Base-by-base conservation (phyloP, 2,113 vertebrate genomes). In the Fulica atra region DNA sequence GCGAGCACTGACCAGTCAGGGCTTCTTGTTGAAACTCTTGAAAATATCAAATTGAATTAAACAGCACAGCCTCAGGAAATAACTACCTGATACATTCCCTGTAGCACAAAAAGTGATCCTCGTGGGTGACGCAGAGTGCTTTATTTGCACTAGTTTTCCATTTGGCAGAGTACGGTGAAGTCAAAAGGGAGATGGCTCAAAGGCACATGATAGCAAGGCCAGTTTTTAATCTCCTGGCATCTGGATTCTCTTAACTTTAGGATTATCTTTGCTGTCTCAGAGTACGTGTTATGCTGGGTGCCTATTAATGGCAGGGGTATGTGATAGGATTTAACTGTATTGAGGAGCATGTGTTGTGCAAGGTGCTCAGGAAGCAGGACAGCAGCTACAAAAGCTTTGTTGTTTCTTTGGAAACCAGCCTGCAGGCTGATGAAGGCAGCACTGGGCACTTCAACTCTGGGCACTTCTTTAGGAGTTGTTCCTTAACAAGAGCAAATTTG, bases 311-410 rank as follows among this genome's bases (percentile, higher is more conserved):
- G 40, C 29, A 28, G 42, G 23, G 7, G 7, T 9, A 31, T 0
- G 2, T 65, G 28, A 13, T 1, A 31, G 40, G n/a, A 42, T 63
- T n/a, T 76, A 11, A 28, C 5, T 1, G 5, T 7, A 3, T 4
- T 21, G 63, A 46, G 46, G 56, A 33, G 25, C 0, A 0, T 13
- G 42, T 1, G 6, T 28, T 40, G 19, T 4, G 7, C 0, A 2
- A 36, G n/a, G 4, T 46, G 53, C 38, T 68, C 18, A 11, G 40
- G 53, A 6, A 19, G 5, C 6, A 1, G 2, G 10, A 57, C 0
- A 6, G 11, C 29, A 31, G 5, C 40, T 29, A 10, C 1, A 6
- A 42, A 42, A 68, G 16, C 11, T 64, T 40, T 35, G 19, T 51
- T 33, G 11, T 53, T 89, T n/a, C 44, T 89, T 61, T 53, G 78